Percentiles rank a stretch among this genome's conserved stretches.
These are phyloP conservation scores for Lontra canadensis DNA, from an alignment of 2,113 vertebrate genomes.

Conservation along the genomic window DNA sequence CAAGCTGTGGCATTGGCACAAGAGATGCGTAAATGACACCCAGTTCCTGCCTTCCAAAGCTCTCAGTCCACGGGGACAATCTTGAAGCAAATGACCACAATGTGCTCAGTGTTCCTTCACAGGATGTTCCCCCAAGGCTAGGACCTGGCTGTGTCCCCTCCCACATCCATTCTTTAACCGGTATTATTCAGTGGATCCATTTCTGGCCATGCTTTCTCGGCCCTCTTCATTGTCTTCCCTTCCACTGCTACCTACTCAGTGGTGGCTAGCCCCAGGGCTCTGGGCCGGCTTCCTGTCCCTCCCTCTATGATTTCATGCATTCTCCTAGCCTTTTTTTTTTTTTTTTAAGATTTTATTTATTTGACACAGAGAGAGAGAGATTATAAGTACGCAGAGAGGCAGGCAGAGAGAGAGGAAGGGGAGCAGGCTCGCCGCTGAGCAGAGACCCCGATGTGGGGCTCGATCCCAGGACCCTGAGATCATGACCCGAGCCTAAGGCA, in stretches of 20 bases:
- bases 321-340: background rate
- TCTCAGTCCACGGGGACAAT: too few species aligned
- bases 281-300: background rate
- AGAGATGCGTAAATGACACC: background rate
- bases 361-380: too few species aligned
- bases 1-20: background rate
- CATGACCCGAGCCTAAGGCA: too few species aligned
- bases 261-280: background rate
- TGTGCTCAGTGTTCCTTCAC: background rate
- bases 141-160: background rate
- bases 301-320: background rate
- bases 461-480: too few species aligned
- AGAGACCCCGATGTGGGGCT: too few species aligned
- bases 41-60: background rate
- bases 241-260: background rate
- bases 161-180: background rate
- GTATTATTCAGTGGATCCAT: accelerated
- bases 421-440: too few species aligned
- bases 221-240: background rate
- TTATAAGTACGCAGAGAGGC: too few species aligned
- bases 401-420: too few species aligned
- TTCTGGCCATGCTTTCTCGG: background rate
- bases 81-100: background rate
- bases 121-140: background rate
- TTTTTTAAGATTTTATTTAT: too few species aligned